phyloP scores from a whole-genome alignment of 2,113 vertebrate genomes.

The Carassius gibelio region DNA sequence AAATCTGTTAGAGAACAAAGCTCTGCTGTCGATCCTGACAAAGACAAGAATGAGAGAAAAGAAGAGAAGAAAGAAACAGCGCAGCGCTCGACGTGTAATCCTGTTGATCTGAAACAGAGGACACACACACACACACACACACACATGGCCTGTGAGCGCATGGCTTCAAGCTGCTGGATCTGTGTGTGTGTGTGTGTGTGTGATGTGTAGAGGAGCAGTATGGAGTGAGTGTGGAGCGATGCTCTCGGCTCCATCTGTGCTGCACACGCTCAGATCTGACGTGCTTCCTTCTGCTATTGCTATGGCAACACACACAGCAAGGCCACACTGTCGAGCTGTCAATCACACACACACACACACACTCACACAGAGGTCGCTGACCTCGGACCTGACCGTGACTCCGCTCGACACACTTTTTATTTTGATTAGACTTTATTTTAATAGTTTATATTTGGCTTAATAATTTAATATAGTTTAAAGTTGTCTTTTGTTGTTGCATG shows the following conservation, averaged over 20 bases:
- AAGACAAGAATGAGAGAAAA: constrained; percentile 7
- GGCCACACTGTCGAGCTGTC: constrained; percentile 18
- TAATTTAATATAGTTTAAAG: too few species aligned
- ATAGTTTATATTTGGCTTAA: too few species aligned
- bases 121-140: constrained; percentile 22
- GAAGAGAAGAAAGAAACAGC: constrained; percentile 25
- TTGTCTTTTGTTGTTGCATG: too few species aligned
- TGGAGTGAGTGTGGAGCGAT: constrained; percentile 1
- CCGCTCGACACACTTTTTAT: not conserved
- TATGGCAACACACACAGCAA: constrained; percentile 39
- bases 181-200: not conserved
- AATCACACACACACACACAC: constrained; percentile 11
- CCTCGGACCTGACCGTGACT: not conserved
- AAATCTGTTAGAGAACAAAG: constrained; percentile 36
- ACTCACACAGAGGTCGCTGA: not conserved
- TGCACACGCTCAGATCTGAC: constrained; percentile 49
- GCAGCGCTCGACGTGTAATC: not conserved
- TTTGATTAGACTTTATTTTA: too few species aligned
- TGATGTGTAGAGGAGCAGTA: not conserved
- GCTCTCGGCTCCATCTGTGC: constrained; percentile 48
- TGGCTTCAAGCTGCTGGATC: not conserved
- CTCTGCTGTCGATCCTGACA: constrained; percentile 6
- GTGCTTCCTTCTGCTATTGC: constrained; percentile 27
- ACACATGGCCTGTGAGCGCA: not conserved
- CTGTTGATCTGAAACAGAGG: constrained; percentile 22